Conservation (phyloP, 2,113 vertebrate species). For the Podarcis raffonei region DNA sequence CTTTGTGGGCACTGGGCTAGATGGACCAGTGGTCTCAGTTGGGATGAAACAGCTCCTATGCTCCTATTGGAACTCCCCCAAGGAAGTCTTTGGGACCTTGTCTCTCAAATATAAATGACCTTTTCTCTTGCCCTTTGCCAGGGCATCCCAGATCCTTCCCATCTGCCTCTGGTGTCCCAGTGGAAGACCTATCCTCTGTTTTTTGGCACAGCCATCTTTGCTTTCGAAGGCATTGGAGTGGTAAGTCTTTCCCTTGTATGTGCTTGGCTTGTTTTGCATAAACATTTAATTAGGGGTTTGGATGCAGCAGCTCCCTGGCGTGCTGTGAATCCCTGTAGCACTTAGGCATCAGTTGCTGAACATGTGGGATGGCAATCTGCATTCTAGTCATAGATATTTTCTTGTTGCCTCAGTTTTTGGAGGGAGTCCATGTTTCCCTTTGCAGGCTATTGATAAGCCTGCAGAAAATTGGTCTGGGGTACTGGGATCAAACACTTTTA, state of each 20-base stretch:
- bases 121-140: constrained; percentile 62
- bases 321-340: constrained; percentile 43
- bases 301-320: constrained; percentile 16
- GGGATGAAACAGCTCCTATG: neutral
- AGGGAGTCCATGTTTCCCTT: neutral
- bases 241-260: constrained; percentile 71
- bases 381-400: constrained; percentile 15
- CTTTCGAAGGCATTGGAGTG: constrained; percentile 97
- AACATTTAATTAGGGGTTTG: accelerated
- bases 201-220: constrained; percentile 95
- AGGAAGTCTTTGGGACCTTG: accelerated
- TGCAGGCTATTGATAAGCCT: neutral
- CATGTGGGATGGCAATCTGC: constrained; percentile 12
- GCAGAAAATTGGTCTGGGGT: no score
- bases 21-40: no score
- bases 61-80: neutral
- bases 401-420: constrained; percentile 11
- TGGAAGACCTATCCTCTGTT: constrained; percentile 92
- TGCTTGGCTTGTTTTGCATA: neutral
- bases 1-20: no score
- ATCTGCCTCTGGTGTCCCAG: constrained; percentile 82
- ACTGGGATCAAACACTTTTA: constrained; percentile 5
- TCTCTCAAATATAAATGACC: neutral
- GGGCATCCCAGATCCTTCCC: constrained; percentile 82
- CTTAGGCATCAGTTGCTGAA: neutral